phyloP scores from a whole-genome alignment of 2,113 vertebrate species.

The Oryzias javanicus region DNA sequence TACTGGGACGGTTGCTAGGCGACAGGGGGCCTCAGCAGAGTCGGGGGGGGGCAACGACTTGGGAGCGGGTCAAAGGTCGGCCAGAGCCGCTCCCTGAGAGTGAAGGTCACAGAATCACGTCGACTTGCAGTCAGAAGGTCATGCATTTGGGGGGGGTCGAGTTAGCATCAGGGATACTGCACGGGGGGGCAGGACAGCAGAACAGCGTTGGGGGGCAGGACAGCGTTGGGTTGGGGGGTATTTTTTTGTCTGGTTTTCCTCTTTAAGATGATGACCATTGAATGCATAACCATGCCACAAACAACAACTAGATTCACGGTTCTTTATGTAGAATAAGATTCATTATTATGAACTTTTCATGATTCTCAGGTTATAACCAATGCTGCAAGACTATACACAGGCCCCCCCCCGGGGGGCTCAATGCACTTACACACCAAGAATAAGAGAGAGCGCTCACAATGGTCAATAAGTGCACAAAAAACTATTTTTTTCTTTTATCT shows the following conservation, averaged over 20 bases:
- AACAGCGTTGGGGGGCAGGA: conserved; percentile 86
- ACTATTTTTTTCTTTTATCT: conserved; percentile 81
- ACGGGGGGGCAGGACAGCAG: conserved; percentile 82
- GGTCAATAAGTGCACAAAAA: conserved; percentile 92
- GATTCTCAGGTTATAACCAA: conserved; percentile 83
- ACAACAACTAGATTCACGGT: conserved; percentile 88
- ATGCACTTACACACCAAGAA: conserved; percentile 91
- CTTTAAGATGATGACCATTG: conserved; percentile 87
- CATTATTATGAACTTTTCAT: conserved; percentile 63
- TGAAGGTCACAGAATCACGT: conserved; percentile 83
- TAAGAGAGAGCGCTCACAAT: conserved; percentile 83
- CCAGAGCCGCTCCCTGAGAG: conserved; percentile 79
- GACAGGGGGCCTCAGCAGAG: neutral
- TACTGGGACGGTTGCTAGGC: neutral
- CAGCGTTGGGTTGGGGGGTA: conserved; percentile 82
- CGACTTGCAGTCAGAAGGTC: conserved; percentile 58
- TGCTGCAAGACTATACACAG: conserved; percentile 90
- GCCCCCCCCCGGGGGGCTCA: conserved; percentile 83
- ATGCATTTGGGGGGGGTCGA: conserved; percentile 55
- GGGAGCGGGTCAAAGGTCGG: conserved; percentile 23
- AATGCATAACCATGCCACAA: conserved; percentile 99
- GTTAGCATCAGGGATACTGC: conserved; percentile 83
- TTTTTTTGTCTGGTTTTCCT: conserved; percentile 69
- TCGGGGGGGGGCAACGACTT: conserved; percentile 23
- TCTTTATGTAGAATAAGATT: conserved; percentile 85